phyloP scores from a whole-genome alignment of 2,113 vertebrate genomes.

The Phycodurus eques region DNA sequence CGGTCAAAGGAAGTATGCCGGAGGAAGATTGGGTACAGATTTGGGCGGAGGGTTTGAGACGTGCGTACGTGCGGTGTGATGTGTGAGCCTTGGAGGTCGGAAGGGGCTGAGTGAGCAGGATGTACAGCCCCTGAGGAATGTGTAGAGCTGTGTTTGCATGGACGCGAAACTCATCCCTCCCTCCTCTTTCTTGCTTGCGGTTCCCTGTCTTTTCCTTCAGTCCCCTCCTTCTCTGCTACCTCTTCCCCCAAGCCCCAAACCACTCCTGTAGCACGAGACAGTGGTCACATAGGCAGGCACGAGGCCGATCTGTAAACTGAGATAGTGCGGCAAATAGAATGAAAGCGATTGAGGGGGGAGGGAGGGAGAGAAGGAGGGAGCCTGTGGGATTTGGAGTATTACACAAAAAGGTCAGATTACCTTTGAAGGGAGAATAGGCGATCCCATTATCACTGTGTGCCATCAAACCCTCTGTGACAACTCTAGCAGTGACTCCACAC shows the following conservation, averaged over 20 bases:
- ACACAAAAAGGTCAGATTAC: conserved; percentile 25
- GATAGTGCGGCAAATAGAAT: conserved; percentile 33
- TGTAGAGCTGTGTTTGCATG: conserved; percentile 56
- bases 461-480: conserved; percentile 17
- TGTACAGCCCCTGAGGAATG: conserved; percentile 76
- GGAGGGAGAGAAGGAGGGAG: neutral
- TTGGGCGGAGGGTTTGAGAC: conserved; percentile 26
- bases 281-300: conserved; percentile 23
- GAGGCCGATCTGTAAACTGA: conserved; percentile 26
- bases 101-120: conserved; percentile 73
- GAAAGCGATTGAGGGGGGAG: conserved; percentile 19
- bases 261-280: conserved; percentile 8
- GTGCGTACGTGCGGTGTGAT: conserved; percentile 69
- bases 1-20: conserved; percentile 60
- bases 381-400: conserved; percentile 25
- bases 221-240: conserved; percentile 1
- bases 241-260: neutral
- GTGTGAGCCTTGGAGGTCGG: conserved; percentile 58
- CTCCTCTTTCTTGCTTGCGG: conserved; percentile 17
- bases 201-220: conserved; percentile 4
- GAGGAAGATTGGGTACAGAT: conserved; percentile 41
- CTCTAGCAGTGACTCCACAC: conserved; percentile 10
- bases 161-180: conserved; percentile 61
- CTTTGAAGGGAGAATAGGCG: conserved; percentile 13
- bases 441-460: conserved; percentile 12